Conservation (phyloP, 1,140 invertebrate genomes). For the Telenomus remus region DNA sequence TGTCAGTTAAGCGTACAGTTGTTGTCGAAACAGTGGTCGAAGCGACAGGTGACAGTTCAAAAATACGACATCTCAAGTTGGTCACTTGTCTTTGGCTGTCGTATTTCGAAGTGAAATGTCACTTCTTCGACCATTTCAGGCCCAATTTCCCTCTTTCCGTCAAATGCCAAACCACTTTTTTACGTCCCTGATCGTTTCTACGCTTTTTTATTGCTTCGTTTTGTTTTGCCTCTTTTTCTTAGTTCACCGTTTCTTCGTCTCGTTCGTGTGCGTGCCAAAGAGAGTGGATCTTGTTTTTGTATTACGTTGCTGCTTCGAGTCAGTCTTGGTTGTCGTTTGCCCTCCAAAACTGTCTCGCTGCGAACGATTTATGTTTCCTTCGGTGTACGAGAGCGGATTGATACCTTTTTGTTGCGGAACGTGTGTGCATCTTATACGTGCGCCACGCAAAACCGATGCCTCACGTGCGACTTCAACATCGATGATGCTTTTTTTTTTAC, state of each 20-base stretch:
- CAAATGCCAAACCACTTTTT: constrained; percentile 28
- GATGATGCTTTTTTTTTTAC: constrained; percentile 22
- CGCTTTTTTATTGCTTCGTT: constrained; percentile 5
- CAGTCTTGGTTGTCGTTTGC: constrained; percentile 62
- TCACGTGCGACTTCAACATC: constrained; percentile 17
- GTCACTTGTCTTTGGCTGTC: constrained; percentile 69
- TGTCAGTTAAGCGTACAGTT: constrained; percentile 48
- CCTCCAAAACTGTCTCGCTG: constrained; percentile 70
- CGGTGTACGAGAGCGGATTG: constrained; percentile 68
- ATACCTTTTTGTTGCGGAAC: constrained; percentile 71
- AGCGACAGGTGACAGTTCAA: constrained; percentile 67
- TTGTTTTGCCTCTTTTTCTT: constrained; percentile 1
- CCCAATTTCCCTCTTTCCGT: constrained; percentile 52
- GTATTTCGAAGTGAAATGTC: constrained; percentile 67
- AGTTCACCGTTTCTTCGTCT: constrained; percentile 7
- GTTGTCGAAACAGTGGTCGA: constrained; percentile 52
- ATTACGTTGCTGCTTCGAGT: constrained; percentile 66
- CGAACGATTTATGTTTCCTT: constrained; percentile 73
- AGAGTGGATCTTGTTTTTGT: constrained; percentile 71
- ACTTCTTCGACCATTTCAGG: constrained; percentile 25
- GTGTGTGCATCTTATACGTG: constrained; percentile 50
- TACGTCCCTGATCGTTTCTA: constrained; percentile 2
- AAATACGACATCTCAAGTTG: constrained; percentile 72
- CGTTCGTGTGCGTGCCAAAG: constrained; percentile 38
- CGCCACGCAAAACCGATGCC: constrained; percentile 48